Evolutionary conservation across 2,797 vertebrate species (phyloP).

Genomic region (Amblyraja radiata): DNA sequence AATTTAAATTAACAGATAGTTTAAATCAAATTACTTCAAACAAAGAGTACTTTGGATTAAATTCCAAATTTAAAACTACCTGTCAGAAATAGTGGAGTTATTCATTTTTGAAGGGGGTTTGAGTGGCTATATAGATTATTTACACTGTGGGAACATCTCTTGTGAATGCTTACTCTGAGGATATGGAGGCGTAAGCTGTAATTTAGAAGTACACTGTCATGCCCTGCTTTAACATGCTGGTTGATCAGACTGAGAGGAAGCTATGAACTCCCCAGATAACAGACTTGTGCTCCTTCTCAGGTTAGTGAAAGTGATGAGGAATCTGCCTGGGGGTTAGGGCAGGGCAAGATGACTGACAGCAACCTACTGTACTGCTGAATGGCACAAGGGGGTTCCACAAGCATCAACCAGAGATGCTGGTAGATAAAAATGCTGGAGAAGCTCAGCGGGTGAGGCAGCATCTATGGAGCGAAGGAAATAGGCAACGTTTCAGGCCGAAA

Average conservation of each 20-base stretch:
- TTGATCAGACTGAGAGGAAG: not conserved
- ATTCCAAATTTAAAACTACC: not conserved
- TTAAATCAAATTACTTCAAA: slow-evolving; percentile 5
- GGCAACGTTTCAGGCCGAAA: too few relatives aligned
- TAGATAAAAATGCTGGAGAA: too few relatives aligned
- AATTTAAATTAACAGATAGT: slow-evolving; percentile 24
- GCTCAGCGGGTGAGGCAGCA: too few relatives aligned
- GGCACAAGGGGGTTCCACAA: not conserved
- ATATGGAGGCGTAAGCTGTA: not conserved
- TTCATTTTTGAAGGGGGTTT: slow-evolving; percentile 15
- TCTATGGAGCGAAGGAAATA: too few relatives aligned
- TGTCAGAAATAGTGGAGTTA: not conserved
- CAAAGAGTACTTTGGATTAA: not conserved
- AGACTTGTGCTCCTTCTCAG: not conserved
- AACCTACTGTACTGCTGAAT: not conserved
- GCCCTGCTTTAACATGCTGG: not conserved
- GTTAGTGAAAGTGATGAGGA: not conserved
- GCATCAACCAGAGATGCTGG: too few relatives aligned
- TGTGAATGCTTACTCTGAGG: not conserved
- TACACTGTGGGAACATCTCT: not conserved
- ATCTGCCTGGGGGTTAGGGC: not conserved
- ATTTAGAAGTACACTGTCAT: not conserved
- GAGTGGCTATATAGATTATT: slow-evolving; percentile 8
- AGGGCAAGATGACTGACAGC: not conserved
- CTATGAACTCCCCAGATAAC: not conserved